Base-by-base conservation (phyloP, 1,140 invertebrate genomes). In the Brachionus manjavacas region DNA sequence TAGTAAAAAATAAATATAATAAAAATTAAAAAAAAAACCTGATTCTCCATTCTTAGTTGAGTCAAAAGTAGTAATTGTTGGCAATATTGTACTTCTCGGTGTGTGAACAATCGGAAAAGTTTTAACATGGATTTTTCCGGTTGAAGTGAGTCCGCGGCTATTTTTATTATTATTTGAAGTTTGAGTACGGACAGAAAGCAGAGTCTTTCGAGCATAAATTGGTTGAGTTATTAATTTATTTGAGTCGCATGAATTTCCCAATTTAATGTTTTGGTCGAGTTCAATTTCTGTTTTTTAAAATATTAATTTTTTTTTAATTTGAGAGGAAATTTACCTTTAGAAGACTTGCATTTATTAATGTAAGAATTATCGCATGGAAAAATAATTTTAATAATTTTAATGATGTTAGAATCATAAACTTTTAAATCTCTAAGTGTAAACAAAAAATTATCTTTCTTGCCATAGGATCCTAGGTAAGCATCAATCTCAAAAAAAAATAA, bases 361-460 rank as follows among this genome's bases (percentile, higher is more conserved):
- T 86, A 88, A 11, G 39, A 84, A 60, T 87, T 88, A 35, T 85
- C 85, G 79, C 87, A 88, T 1, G 86, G 86, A 49, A 87, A 87
- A 3, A 87, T 85, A 1, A 85, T 79, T 35, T 85, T 31, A 9
- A 88, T 84, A 20, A 88, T 64, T 1, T 74, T 25, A 81, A 85
- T 87, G 14, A 88, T 81, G 0, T n/a, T 25, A 3, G 86, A 76
- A 80, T 88, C 87, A 74, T 87, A 86, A 9, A 11, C 25, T 28
- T 72, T 85, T 16, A 88, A 85, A 52, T 87, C 86, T 0, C 41
- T 78, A 6, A 85, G 66, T 4, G 86, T 87, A 85, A 86, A 86
- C 25, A 87, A 84, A 39, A 85, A 79, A 46, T 85, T 85, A 46
- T 86, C 85, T 49, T 86, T 80, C 6, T 87, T 87, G 74, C 87